Evolutionary conservation across 2,888 invertebrate genomes (phyloP).

Genomic region (Hermodice carunculata): DNA sequence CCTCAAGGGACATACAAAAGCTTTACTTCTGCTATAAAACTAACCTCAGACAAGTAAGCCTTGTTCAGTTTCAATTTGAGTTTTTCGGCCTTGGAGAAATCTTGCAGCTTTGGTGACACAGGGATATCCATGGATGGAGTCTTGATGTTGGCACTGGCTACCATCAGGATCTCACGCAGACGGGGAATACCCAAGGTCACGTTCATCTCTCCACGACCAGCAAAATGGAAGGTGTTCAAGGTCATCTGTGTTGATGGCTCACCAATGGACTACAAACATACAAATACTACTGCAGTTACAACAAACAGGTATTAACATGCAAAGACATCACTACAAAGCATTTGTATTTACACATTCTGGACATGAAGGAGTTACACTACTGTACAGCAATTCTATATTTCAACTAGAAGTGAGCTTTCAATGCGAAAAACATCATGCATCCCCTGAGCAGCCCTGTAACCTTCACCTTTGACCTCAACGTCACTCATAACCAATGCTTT

Average conservation of each 20-base stretch:
- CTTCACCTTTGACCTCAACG: no score
- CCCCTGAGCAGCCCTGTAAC: no score
- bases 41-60: constrained; percentile 80
- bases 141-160: constrained; percentile 89
- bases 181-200: constrained; percentile 99
- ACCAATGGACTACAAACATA: constrained; percentile 81
- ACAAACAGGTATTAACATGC: no score
- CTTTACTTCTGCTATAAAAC: background rate
- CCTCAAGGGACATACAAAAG: no score
- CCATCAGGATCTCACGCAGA: constrained; percentile 96
- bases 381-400: no score
- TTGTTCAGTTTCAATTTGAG: constrained; percentile 81
- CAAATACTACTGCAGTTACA: no score
- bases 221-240: constrained; percentile 99
- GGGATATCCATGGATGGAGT: constrained; percentile 98
- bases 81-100: constrained; percentile 75
- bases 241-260: constrained; percentile 99
- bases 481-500: no score
- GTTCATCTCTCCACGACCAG: constrained; percentile 99
- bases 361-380: no score
- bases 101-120: constrained; percentile 73
- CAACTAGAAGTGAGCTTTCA: no score
- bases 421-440: no score
- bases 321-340: no score
- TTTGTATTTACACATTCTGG: no score